Percentiles rank a stretch among this genome's conserved stretches.
phyloP scores from a whole-genome alignment of 2,888 invertebrate genomes.

The Nomada hirtipes region DNA sequence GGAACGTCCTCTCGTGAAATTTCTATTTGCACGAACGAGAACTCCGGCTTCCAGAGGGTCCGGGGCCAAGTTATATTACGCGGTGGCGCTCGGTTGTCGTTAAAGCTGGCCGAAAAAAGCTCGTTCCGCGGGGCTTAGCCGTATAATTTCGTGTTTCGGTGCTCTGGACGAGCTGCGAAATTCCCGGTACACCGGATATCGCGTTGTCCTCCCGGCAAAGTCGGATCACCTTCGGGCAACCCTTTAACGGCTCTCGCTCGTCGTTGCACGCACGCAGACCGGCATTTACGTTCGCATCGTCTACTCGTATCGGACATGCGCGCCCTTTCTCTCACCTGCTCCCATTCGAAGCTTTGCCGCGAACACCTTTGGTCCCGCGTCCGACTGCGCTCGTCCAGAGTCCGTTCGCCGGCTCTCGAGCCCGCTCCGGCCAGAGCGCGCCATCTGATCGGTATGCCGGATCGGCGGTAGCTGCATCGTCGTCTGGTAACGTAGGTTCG shows the following conservation, averaged over 20 bases:
- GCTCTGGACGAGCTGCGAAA: constrained; percentile 27
- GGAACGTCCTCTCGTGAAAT: neutral
- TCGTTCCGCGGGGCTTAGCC: constrained; percentile 29
- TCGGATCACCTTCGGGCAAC: constrained; percentile 37
- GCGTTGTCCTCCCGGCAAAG: constrained; percentile 47
- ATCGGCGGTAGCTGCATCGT: constrained; percentile 56
- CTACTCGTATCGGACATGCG: constrained; percentile 12
- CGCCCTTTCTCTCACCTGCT: neutral
- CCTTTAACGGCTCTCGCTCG: constrained; percentile 34
- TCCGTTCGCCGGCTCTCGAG: constrained; percentile 31
- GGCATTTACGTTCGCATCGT: constrained; percentile 41
- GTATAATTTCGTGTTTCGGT: constrained; percentile 40
- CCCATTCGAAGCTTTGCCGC: constrained; percentile 19
- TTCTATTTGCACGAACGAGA: constrained; percentile 9
- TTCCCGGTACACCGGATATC: constrained; percentile 35
- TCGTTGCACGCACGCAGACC: constrained; percentile 38
- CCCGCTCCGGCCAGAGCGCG: constrained; percentile 18
- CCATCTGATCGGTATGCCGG: constrained; percentile 63
- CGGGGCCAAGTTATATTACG: neutral
- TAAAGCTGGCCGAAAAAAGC: constrained; percentile 26
- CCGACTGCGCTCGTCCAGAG: constrained; percentile 2
- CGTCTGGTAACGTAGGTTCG: constrained; percentile 63
- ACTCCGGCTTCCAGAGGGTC: neutral
- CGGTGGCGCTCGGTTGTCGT: constrained; percentile 26
- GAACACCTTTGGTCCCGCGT: constrained; percentile 11